Percentiles rank a stretch among this genome's conserved stretches.
Evolutionary conservation across 2,797 vertebrate genomes (phyloP).

Genomic region (Aythya fuligula): DNA sequence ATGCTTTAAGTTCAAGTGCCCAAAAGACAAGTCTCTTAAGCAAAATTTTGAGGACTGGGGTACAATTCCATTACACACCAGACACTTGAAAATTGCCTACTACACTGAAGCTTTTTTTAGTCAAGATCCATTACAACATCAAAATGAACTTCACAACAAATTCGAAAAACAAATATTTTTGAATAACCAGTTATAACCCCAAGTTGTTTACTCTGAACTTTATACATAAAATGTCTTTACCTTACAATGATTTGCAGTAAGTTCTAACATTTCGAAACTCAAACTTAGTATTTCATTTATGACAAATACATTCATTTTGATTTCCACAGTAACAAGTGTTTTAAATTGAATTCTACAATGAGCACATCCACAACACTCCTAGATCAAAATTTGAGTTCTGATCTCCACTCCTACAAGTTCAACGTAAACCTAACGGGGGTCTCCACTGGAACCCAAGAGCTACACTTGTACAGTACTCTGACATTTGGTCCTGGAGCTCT

Average conservation of each 20-base stretch:
- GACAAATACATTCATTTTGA: not conserved
- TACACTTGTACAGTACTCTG: not conserved
- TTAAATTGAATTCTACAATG: not conserved
- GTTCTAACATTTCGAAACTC: not conserved
- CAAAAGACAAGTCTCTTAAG: not conserved
- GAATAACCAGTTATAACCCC: fast-evolving
- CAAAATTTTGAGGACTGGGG: not conserved
- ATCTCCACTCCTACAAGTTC: not conserved
- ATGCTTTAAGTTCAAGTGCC: not conserved
- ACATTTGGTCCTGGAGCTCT: not conserved
- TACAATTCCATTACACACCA: not conserved
- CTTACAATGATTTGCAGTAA: not conserved
- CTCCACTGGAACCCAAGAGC: not conserved
- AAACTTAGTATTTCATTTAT: not conserved
- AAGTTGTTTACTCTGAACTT: not conserved
- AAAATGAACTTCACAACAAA: not conserved
- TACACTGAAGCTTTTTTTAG: not conserved
- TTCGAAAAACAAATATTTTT: fast-evolving
- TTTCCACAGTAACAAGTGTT: not conserved
- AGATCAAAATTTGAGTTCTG: not conserved
- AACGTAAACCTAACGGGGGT: not conserved
- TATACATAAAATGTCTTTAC: not conserved
- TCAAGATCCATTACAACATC: not conserved
- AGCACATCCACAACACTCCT: not conserved
- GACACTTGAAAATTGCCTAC: not conserved